These are phyloP conservation scores for Loriculus beryllinus DNA, from an alignment of 2,797 vertebrate genomes.

Conservation along the genomic window DNA sequence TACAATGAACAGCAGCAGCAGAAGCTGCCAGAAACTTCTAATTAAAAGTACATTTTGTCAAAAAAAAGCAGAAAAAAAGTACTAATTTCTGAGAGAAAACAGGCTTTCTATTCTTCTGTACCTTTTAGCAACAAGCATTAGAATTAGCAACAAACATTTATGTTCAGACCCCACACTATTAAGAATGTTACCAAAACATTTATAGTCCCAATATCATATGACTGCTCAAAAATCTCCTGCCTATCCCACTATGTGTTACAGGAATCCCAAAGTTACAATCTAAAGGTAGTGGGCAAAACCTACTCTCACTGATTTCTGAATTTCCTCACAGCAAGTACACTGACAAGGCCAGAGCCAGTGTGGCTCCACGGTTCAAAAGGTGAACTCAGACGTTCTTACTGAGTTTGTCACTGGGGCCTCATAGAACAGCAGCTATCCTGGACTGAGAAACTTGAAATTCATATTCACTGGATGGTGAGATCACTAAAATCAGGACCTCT, in stretches of 20 bases:
- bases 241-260: neutral
- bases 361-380: neutral
- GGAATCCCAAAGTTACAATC: neutral
- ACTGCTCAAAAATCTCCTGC: neutral
- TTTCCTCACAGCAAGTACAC: rapidly evolving
- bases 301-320: neutral
- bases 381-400: neutral
- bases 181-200: neutral
- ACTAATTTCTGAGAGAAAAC: neutral
- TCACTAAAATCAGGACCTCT: neutral
- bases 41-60: neutral
- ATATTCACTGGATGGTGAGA: neutral
- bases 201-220: neutral
- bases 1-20: neutral
- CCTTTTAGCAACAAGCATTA: neutral
- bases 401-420: neutral
- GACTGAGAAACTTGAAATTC: neutral
- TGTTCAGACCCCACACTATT: neutral
- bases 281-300: neutral
- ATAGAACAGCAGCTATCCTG: neutral
- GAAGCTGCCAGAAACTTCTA: neutral
- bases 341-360: neutral
- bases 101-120: neutral
- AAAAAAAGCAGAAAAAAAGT: neutral
- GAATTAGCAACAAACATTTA: neutral